Percentiles rank a stretch among this genome's conserved stretches.
phyloP scores from a whole-genome alignment of 1,140 invertebrate genomes.

The Diorhabda carinulata region DNA sequence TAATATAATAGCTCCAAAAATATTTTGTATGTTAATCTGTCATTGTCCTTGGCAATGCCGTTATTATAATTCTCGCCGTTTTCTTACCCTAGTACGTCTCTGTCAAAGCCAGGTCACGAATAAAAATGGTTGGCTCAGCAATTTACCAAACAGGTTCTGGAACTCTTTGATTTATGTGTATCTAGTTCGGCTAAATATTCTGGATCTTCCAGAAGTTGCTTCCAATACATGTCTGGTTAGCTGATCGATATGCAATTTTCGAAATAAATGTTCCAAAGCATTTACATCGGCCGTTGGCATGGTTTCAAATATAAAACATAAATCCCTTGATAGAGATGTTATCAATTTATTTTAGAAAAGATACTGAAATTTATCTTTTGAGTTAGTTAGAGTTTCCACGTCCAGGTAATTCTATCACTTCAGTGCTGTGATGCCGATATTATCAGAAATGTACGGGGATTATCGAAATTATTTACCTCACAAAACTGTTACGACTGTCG shows the following conservation, averaged over 20 bases:
- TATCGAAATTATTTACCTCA: too few relatives aligned
- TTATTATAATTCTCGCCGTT: neutral
- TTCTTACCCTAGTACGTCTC: neutral
- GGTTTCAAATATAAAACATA: neutral
- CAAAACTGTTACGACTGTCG: too few relatives aligned
- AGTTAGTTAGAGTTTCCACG: too few relatives aligned
- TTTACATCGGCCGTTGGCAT: neutral
- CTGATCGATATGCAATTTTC: slow-evolving; percentile 21
- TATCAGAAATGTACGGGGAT: too few relatives aligned
- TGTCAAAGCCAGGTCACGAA: slow-evolving; percentile 24
- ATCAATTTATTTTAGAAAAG: too few relatives aligned
- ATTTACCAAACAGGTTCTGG: slow-evolving; percentile 29
- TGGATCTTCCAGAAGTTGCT: slow-evolving; percentile 29
- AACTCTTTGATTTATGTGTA: slow-evolving; percentile 34
- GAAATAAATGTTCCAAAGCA: slow-evolving; percentile 16
- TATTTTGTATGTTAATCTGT: too few relatives aligned
- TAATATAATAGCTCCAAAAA: too few relatives aligned
- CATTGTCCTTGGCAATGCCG: too few relatives aligned
- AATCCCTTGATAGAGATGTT: too few relatives aligned
- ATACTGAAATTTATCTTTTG: too few relatives aligned
- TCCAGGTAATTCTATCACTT: too few relatives aligned
- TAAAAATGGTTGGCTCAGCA: slow-evolving; percentile 33
- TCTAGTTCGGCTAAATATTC: slow-evolving; percentile 35
- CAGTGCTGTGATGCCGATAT: too few relatives aligned
- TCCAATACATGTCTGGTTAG: slow-evolving; percentile 7